A percentile compares a stretch with the other conserved stretches of the same genome.
Conservation (phyloP, 2,797 vertebrate species). For the Graptemys geographica region DNA sequence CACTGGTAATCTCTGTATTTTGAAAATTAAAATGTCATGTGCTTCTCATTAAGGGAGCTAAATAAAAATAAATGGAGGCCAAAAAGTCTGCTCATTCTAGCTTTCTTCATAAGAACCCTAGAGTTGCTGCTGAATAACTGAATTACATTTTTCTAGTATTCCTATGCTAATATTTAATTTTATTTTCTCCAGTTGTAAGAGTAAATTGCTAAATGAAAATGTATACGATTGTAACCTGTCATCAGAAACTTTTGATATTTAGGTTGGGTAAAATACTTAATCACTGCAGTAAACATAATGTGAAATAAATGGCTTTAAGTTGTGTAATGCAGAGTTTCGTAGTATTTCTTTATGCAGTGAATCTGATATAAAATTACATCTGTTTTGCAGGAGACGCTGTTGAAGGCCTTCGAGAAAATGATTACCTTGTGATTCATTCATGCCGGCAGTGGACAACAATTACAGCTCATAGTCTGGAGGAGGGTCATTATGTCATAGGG, state of each 20-base stretch:
- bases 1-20: not conserved
- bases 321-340: not conserved
- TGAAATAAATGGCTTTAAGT: not conserved
- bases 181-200: not conserved
- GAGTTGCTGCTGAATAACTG: not conserved
- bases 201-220: not conserved
- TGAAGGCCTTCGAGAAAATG: conserved; percentile 95
- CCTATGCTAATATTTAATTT: not conserved
- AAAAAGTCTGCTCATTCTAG: not conserved
- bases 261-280: not conserved
- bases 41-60: fast-evolving
- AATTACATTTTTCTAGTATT: not conserved
- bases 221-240: not conserved
- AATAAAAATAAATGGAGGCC: not conserved
- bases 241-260: not conserved
- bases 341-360: not conserved
- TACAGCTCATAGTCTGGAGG: conserved; percentile 98
- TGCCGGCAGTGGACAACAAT: conserved; percentile 99
- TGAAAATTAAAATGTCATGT: not conserved
- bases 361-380: conserved; percentile 1
- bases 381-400: conserved; percentile 90
- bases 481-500: conserved; percentile 99
- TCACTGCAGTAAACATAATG: not conserved
- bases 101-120: not conserved
- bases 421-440: conserved; percentile 98